Evolutionary conservation across 1,140 invertebrate species (phyloP).

Genomic region (Drosophila miranda): DNA sequence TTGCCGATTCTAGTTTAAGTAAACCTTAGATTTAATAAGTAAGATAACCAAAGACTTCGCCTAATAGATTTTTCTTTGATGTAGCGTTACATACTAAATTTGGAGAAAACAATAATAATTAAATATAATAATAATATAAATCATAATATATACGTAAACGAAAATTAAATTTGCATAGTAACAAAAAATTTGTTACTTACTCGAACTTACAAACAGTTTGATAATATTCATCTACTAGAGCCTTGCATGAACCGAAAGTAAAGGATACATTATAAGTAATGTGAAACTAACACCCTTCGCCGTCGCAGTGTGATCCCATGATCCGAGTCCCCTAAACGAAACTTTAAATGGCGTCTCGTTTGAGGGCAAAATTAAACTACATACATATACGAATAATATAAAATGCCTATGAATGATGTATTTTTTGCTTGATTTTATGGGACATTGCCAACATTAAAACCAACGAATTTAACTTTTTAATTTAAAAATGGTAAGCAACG

Average conservation of each 20-base stretch:
- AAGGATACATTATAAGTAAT: background rate
- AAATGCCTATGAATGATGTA: too few species aligned
- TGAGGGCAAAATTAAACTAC: too few species aligned
- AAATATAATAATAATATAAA: conserved; percentile 23
- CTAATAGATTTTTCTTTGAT: conserved; percentile 57
- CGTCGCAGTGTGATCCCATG: too few species aligned
- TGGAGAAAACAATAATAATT: conserved; percentile 23
- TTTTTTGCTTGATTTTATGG: too few species aligned
- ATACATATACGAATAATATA: too few species aligned
- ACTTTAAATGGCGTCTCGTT: too few species aligned
- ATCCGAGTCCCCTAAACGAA: too few species aligned
- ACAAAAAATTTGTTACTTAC: conserved; percentile 22
- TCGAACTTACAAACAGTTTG: conserved; percentile 5
- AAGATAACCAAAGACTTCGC: conserved; percentile 76
- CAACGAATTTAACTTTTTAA: too few species aligned
- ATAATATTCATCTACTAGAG: conserved; percentile 2
- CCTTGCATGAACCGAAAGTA: conserved; percentile 6
- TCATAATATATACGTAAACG: conserved; percentile 29
- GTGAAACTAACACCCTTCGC: too few species aligned
- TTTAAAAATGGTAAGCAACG: too few species aligned
- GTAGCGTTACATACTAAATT: conserved; percentile 39
- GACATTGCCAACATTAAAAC: too few species aligned
- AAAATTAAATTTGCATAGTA: background rate
- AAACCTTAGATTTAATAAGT: conserved; percentile 55
- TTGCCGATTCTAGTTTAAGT: conserved; percentile 56